Conservation (phyloP, 2,797 vertebrate species). For the Syndactyla subalaris region DNA sequence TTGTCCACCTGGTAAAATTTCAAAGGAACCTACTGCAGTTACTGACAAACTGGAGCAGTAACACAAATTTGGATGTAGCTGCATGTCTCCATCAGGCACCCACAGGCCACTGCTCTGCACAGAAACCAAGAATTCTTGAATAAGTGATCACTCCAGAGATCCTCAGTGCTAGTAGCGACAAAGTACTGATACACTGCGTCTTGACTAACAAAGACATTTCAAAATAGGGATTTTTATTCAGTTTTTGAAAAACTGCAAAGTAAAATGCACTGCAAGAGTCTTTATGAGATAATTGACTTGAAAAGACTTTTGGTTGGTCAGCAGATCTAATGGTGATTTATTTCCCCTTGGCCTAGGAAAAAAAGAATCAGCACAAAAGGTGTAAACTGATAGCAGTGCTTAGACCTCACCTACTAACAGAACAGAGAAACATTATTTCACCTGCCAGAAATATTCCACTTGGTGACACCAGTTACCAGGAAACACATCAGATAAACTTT, state of each 20-base stretch:
- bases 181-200: background rate
- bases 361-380: slow-evolving; percentile 18
- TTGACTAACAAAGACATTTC: background rate
- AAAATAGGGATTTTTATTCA: background rate
- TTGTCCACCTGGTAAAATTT: background rate
- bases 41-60: background rate
- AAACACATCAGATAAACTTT: background rate
- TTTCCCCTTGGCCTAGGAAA: background rate
- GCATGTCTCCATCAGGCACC: background rate
- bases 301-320: background rate
- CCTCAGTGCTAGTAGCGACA: background rate
- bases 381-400: background rate
- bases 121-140: background rate
- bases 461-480: background rate
- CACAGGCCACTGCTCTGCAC: background rate
- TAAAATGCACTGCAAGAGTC: background rate
- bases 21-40: background rate
- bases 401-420: background rate
- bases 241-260: background rate
- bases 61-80: background rate
- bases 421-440: background rate
- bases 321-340: background rate
- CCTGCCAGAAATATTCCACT: background rate
- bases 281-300: background rate
- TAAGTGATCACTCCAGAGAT: background rate